Evolutionary conservation across 2,888 invertebrate genomes (phyloP).

Genomic region (Orgyia antiqua): DNA sequence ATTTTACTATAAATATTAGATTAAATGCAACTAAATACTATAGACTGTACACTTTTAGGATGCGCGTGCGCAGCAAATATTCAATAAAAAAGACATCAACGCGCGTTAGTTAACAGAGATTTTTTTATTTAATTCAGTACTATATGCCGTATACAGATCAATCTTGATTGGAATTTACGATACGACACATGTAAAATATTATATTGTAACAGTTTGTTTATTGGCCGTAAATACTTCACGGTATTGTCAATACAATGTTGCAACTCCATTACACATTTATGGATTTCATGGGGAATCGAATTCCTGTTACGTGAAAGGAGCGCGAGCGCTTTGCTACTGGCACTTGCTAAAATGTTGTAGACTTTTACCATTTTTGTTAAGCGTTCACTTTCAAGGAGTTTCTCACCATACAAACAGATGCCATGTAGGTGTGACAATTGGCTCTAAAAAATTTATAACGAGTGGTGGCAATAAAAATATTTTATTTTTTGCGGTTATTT

Average conservation of each 20-base stretch:
- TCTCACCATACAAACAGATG: not conserved
- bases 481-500: too few species aligned
- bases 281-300: conserved; percentile 5
- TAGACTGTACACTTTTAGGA: too few species aligned
- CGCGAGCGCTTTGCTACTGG: not conserved
- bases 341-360: conserved; percentile 7
- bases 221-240: conserved; percentile 13
- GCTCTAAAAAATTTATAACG: not conserved
- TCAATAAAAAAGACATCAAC: conserved; percentile 53
- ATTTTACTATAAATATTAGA: too few species aligned
- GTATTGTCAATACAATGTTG: conserved; percentile 15
- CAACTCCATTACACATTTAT: conserved; percentile 11
- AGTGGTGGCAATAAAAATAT: too few species aligned
- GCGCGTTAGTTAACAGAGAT: conserved; percentile 28
- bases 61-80: conserved; percentile 25
- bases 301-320: conserved; percentile 1
- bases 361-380: conserved; percentile 3
- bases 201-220: too few species aligned
- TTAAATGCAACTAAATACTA: too few species aligned
- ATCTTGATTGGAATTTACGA: conserved; percentile 5
- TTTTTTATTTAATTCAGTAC: conserved; percentile 4
- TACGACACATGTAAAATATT: too few species aligned
- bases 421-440: not conserved
- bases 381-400: conserved; percentile 1
- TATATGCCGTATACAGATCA: not conserved